phyloP scores from a whole-genome alignment of 2,797 vertebrate genomes.

The Alectoris magna region DNA sequence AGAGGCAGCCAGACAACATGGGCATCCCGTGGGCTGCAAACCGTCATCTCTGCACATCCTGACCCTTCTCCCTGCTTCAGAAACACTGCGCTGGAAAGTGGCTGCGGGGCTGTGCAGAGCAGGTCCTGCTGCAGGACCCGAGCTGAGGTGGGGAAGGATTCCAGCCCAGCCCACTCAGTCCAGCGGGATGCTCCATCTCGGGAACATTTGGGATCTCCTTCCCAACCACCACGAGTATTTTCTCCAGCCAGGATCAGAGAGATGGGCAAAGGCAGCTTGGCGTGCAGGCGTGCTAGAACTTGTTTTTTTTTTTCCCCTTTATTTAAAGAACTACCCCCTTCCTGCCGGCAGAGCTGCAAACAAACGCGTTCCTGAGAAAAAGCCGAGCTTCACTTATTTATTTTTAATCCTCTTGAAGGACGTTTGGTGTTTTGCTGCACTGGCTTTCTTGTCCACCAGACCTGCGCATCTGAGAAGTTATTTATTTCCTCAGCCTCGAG shows the following conservation, averaged over 20 bases:
- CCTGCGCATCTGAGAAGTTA: constrained; percentile 49
- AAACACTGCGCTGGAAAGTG: neutral
- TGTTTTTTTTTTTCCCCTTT: neutral
- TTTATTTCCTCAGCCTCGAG: constrained; percentile 73
- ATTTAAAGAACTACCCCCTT: constrained; percentile 36
- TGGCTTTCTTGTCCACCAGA: neutral
- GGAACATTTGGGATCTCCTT: neutral
- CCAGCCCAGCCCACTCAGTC: neutral
- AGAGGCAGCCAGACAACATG: neutral
- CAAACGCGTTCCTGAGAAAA: constrained; percentile 27
- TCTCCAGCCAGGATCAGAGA: constrained; percentile 16
- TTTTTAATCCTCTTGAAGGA: constrained; percentile 46
- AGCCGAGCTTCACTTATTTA: constrained; percentile 62
- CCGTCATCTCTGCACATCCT: constrained; percentile 15
- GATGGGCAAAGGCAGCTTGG: neutral
- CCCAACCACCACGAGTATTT: neutral
- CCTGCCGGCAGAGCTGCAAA: constrained; percentile 25
- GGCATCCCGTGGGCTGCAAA: constrained; percentile 6
- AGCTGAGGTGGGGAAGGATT: neutral
- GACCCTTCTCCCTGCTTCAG: constrained; percentile 11
- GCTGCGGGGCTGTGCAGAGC: neutral
- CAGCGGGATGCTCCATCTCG: neutral
- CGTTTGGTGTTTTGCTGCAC: constrained; percentile 22
- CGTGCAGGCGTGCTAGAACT: neutral
- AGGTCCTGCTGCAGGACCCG: neutral